These are phyloP conservation scores for Gasterosteus nipponicus DNA, from an alignment of 2,113 vertebrate genomes.

Conservation along the genomic window DNA sequence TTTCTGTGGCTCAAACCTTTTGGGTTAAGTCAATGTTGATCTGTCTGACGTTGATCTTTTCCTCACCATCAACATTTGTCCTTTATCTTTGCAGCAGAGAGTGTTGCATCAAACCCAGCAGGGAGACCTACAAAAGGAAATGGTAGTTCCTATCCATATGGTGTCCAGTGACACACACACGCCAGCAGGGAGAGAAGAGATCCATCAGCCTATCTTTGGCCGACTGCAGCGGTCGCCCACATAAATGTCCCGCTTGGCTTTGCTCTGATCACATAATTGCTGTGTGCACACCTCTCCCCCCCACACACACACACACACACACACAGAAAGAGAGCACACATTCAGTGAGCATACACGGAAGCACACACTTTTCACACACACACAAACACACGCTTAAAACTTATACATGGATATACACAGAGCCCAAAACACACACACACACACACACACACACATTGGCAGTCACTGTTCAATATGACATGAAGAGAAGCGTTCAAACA, in stretches of 20 bases:
- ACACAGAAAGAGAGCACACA: conserved; percentile 31
- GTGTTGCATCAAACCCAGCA: conserved; percentile 59
- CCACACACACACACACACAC: conserved; percentile 46
- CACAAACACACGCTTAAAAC: conserved; percentile 21
- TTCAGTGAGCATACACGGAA: conserved; percentile 39
- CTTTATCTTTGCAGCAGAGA: conserved; percentile 35
- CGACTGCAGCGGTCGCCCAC: conserved; percentile 62
- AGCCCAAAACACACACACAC: conserved; percentile 12
- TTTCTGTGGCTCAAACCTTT: neutral
- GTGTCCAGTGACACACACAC: conserved; percentile 46
- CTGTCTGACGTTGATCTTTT: neutral
- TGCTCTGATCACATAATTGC: conserved; percentile 77
- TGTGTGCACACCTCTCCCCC: conserved; percentile 58
- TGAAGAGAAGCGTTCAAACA: conserved; percentile 23
- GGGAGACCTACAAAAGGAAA: conserved; percentile 56
- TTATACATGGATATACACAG: conserved; percentile 26
- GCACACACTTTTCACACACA: conserved; percentile 40
- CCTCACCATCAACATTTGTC: conserved; percentile 31
- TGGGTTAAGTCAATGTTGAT: neutral
- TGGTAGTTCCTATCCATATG: conserved; percentile 65
- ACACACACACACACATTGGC: conserved; percentile 4
- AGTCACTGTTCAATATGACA: conserved; percentile 14
- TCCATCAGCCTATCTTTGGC: conserved; percentile 68
- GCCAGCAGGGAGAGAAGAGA: conserved; percentile 33
- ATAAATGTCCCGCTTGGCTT: conserved; percentile 74